Evolutionary conservation across 2,113 vertebrate species (phyloP), one percentile per base, ranked within the genome.

Genomic region (Pongo abelii): DNA sequence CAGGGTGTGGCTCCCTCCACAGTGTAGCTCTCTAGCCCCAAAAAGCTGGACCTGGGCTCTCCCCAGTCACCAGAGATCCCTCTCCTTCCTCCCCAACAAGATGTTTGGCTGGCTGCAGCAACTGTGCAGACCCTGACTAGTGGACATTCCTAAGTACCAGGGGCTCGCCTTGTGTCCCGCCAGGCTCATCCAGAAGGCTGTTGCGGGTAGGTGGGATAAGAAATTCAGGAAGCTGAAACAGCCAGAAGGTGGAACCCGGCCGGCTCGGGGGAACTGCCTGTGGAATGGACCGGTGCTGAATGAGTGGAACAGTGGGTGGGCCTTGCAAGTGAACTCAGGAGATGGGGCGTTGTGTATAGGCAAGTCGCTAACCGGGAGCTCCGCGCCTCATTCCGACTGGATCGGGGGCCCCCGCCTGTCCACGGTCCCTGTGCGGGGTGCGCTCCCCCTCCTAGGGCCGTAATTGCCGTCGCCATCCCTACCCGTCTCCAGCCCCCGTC

Each of bases 21-120:
- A 14, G n/a, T 40, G 30, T 59, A 52, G 25, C 83, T 46, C 52
- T 35, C 22, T 43, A 43, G 32, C 17, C 40, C 16, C 40, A 27
- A 16, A 50, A 30, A 67, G 46, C 40, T 77, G 38, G 40, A 20
- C 46, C 27, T 46, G 20, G 23, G 48, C 23, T 88, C 16, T 46
- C 23, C 55, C n/a, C 43, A 27, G 30, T 8, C 52, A n/a, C 14
- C 38, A 48, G 30, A 38, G 25, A 61, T 77, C 18, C 79, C 38
- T 40, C 25, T 40, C 8, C 38, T 50, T 83, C n/a, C n/a, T 94
- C 79, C 61, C 70, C 70, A 90, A 92, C 98, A 99, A 99, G 12
- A 97, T 99, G 92, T 99, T 99, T 98, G 99, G 99, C 40, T 99
- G 99, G 99, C 97, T 99, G 98, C 96, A 99, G 99, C 95, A 99